Percentiles rank a stretch among this genome's conserved stretches.
Evolutionary conservation across 2,888 invertebrate species (phyloP).

Genomic region (Xanthia icteritia): DNA sequence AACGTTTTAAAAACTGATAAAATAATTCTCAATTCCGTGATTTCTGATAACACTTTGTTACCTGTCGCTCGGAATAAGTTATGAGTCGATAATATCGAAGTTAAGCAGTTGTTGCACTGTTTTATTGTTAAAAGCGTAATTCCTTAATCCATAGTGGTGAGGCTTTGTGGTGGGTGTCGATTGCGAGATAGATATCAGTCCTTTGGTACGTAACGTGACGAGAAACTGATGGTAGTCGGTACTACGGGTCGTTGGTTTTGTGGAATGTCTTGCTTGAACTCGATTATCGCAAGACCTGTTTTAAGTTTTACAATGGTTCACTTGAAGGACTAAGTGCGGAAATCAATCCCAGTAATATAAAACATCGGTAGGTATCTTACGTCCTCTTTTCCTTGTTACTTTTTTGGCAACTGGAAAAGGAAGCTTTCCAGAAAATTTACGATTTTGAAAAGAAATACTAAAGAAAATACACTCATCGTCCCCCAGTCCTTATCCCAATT

Average conservation of each 20-base stretch:
- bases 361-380: not conserved
- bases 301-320: not conserved
- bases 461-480: too few relatives aligned
- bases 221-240: not conserved
- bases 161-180: constrained; percentile 68
- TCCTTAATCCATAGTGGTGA: constrained; percentile 68
- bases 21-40: constrained; percentile 41
- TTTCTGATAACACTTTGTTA: constrained; percentile 59
- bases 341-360: too few relatives aligned
- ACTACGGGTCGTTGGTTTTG: constrained; percentile 32
- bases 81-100: constrained; percentile 57
- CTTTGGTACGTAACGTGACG: constrained; percentile 13
- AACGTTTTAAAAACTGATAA: constrained; percentile 46
- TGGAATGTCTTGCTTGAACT: constrained; percentile 20
- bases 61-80: constrained; percentile 61
- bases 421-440: too few relatives aligned
- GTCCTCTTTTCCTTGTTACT: not conserved
- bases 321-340: too few relatives aligned
- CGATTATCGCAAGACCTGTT: not conserved
- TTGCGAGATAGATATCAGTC: constrained; percentile 67
- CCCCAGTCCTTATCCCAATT: not conserved
- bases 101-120: constrained; percentile 50
- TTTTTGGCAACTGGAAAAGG: not conserved
- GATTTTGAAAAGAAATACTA: not conserved
- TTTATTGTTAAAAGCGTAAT: constrained; percentile 70